A percentile compares a stretch with the other conserved stretches of the same genome.
These are phyloP conservation scores for Slavum lentiscoides DNA, from an alignment of 2,888 invertebrate species.

Conservation along the genomic window DNA sequence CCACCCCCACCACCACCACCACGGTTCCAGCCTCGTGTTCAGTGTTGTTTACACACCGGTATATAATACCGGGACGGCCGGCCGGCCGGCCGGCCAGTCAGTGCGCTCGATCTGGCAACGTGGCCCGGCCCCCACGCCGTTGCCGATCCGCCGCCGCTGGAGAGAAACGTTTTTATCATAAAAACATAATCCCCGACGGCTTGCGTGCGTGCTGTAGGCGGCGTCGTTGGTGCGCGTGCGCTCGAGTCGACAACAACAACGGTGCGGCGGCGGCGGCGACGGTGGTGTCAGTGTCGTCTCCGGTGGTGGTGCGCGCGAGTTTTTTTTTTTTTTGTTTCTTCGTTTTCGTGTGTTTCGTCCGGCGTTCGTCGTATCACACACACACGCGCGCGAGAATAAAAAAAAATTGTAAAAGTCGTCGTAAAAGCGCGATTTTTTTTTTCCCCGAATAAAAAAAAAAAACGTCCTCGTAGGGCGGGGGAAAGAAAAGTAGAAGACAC, in stretches of 20 bases:
- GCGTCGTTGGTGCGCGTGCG: not conserved
- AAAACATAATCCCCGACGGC: not conserved
- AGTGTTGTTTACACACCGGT: too few species aligned
- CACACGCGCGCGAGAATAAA: too few species aligned
- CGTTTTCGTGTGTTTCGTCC: constrained; percentile 2
- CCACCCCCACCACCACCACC: too few species aligned
- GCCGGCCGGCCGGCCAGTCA: too few species aligned
- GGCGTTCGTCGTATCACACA: not conserved
- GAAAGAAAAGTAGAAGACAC: too few species aligned
- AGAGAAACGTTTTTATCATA: constrained; percentile 50
- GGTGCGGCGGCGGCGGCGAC: not conserved
- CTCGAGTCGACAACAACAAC: not conserved
- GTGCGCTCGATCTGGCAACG: constrained; percentile 27
- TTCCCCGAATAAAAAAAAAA: too few species aligned
- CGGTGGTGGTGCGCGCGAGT: constrained; percentile 3
- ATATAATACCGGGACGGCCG: too few species aligned
- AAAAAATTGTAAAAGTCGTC: too few species aligned
- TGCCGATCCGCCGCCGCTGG: not conserved
- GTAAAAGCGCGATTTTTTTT: too few species aligned
- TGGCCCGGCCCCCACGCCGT: constrained; percentile 30
- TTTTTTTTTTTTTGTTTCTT: constrained; percentile 21
- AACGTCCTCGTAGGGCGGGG: too few species aligned
- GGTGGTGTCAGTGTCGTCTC: not conserved
- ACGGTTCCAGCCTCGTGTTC: too few species aligned
- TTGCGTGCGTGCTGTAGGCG: not conserved